Conservation (phyloP, 2,888 invertebrate genomes). For the Catocala fraxini region DNA sequence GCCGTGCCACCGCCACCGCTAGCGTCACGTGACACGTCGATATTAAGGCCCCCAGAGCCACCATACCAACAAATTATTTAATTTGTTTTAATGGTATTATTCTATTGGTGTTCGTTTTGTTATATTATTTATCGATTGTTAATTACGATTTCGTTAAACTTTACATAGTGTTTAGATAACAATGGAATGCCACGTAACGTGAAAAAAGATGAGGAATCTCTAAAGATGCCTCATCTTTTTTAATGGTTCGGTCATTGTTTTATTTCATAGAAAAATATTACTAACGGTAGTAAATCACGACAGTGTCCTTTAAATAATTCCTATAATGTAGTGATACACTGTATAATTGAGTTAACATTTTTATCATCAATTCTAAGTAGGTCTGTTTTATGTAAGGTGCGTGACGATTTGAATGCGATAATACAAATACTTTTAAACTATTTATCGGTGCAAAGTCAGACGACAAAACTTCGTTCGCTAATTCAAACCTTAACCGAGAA, state of each 20-base stretch:
- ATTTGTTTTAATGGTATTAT: constrained; percentile 38
- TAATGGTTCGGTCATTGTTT: not conserved
- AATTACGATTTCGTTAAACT: constrained; percentile 21
- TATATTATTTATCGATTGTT: constrained; percentile 30
- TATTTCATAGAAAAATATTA: too few species aligned
- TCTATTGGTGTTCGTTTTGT: constrained; percentile 16
- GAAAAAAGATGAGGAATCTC: too few species aligned
- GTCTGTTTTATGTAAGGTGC: too few species aligned
- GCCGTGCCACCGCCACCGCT: constrained; percentile 53
- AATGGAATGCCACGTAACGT: too few species aligned
- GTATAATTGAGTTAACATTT: too few species aligned
- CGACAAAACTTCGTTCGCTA: not conserved
- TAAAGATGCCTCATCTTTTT: not conserved
- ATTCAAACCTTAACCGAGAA: not conserved
- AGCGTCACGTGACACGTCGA: constrained; percentile 58
- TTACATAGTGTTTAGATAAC: not conserved
- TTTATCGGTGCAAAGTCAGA: not conserved
- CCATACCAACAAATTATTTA: constrained; percentile 44
- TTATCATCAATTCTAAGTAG: not conserved
- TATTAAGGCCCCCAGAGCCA: constrained; percentile 50
- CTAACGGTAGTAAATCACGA: too few species aligned
- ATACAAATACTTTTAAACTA: constrained; percentile 3
- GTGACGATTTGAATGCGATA: not conserved
- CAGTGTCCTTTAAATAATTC: too few species aligned
- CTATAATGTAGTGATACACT: too few species aligned